Conservation (phyloP, 2,888 invertebrate genomes). For the Camptogramma bilineatum region DNA sequence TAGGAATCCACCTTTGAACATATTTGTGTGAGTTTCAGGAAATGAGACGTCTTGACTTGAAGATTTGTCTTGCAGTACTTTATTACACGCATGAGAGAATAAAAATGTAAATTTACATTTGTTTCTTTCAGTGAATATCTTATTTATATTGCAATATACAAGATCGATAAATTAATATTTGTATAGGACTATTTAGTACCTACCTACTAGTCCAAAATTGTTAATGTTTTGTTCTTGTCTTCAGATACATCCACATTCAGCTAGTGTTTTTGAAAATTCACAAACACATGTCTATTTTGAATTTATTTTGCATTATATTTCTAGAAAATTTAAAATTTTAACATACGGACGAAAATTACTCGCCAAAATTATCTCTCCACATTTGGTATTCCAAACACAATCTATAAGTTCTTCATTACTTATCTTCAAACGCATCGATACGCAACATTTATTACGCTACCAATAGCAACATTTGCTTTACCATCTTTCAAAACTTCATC, state of each 20-base stretch:
- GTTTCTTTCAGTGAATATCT: not conserved
- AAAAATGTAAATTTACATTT: conserved; percentile 5
- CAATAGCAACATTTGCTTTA: conserved; percentile 51
- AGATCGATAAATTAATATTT: not conserved
- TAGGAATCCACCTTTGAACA: conserved; percentile 36
- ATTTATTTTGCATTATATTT: no score
- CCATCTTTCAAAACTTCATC: conserved; percentile 18
- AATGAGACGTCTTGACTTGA: conserved; percentile 16
- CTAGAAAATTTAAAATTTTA: conserved; percentile 7
- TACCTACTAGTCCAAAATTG: no score
- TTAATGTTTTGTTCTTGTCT: no score
- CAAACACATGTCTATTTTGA: no score
- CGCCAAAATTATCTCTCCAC: conserved; percentile 56
- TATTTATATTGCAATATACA: not conserved
- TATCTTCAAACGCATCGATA: conserved; percentile 84
- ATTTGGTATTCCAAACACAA: conserved; percentile 71
- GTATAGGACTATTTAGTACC: no score
- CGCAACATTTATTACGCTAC: conserved; percentile 82
- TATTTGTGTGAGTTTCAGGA: conserved; percentile 17
- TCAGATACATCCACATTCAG: no score
- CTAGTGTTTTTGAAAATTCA: no score
- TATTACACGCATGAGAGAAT: not conserved
- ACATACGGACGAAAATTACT: conserved; percentile 42
- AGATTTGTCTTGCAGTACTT: conserved; percentile 11
- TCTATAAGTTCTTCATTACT: conserved; percentile 81